Evolutionary conservation across 2,797 vertebrate species (phyloP), one percentile per base, ranked within the genome.

Genomic region (Coendou prehensilis): DNA sequence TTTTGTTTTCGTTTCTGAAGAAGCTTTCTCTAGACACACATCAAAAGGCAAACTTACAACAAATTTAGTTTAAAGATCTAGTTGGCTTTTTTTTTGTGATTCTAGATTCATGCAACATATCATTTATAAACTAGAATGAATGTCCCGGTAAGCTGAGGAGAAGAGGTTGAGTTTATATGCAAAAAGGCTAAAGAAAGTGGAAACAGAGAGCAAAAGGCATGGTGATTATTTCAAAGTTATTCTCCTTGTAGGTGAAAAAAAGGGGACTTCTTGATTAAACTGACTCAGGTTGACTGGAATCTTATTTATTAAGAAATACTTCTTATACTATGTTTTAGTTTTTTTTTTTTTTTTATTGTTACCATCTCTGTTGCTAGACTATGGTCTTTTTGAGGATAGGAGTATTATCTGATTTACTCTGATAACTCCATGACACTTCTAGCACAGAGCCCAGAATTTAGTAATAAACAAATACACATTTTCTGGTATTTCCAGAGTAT

Each of bases 271-370:
- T 5, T 81, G 81, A 57, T 69, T 37, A 30, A 89, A 17, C 20
- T 20, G 37, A 57, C 20, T 47, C 7, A n/a, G 8, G 17, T 69
- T 69, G 61, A 41, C 18, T 69, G 20, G 37, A 47, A 33, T 81
- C 28, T 81, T 47, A 17, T 37, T 52, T 61, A 4, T 63, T 63
- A 67, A 9, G 76, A 54, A 80, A 52, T 52, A 33, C 30, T 88
- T 85, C n/a, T 92, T 84, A 10, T 52, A 30, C 4, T 76, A 20
- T 76, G 50, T 57, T 96, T 93, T 67, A 57, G 26, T 88, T 84
- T n/a, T 80, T 89, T 96, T 78, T 96, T 78, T 73, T 59, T 87
- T 89, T 95, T 78, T 75, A 17, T 89, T 81, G 63, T 94, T 93
- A 75, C 20, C 50, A 15, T 92, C 30, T 89, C 20, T 89, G 26